Conservation (phyloP, 1,140 invertebrate genomes). For the Bombus pascuorum region DNA sequence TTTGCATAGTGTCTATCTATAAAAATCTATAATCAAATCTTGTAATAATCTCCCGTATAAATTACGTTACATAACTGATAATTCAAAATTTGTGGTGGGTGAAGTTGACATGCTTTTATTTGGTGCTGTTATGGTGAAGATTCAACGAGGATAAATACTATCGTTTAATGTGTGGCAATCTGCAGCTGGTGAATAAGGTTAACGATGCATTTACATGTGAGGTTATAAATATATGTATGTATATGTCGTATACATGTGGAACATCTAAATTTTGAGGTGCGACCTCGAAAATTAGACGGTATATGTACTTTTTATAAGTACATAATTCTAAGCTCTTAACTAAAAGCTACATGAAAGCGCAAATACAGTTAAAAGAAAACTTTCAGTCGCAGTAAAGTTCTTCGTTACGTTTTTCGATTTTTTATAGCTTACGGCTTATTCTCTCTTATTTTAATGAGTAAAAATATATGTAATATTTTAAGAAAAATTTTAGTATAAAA, state of each 20-base stretch:
- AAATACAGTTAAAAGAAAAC: neutral
- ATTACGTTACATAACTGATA: neutral
- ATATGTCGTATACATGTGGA: neutral
- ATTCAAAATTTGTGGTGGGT: neutral
- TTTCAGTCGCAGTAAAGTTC: neutral
- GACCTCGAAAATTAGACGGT: neutral
- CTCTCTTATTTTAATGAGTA: too few species aligned
- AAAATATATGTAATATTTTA: too few species aligned
- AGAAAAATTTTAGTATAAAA: neutral
- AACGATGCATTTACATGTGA: slow-evolving; percentile 6
- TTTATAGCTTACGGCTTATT: neutral
- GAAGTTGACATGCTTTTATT: neutral
- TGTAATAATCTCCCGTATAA: neutral
- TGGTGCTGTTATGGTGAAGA: neutral
- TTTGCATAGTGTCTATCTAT: too few species aligned
- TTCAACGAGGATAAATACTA: neutral
- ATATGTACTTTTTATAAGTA: too few species aligned
- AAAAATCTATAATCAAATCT: neutral
- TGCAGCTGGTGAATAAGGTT: neutral
- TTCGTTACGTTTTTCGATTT: neutral
- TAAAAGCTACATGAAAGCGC: neutral
- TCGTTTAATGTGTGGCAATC: slow-evolving; percentile 8
- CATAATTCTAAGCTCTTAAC: neutral
- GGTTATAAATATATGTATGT: neutral
- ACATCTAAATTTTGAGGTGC: neutral